Percentiles rank a stretch among this genome's conserved stretches.
Evolutionary conservation across 2,888 invertebrate genomes (phyloP).

Genomic region (Synergus japonicus): DNA sequence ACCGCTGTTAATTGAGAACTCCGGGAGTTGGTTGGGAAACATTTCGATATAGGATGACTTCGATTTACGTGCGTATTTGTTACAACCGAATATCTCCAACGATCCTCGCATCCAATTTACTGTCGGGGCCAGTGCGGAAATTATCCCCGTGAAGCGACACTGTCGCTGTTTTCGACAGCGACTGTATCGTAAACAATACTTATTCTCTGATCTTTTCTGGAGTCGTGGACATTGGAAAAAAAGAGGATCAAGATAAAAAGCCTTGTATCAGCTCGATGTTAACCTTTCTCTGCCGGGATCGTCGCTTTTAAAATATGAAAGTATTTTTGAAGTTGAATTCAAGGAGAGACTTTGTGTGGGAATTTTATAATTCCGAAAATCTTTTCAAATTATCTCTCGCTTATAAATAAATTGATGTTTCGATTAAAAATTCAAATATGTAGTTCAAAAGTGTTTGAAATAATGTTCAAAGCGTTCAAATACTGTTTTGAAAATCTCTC

Average conservation of each 20-base stretch:
- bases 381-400: not conserved
- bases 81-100: slow-evolving; percentile 8
- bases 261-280: not conserved
- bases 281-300: not conserved
- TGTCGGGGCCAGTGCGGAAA: not conserved
- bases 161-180: slow-evolving; percentile 36
- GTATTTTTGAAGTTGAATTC: slow-evolving; percentile 2
- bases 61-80: slow-evolving; percentile 28
- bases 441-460: no score
- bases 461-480: no score
- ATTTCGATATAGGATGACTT: slow-evolving; percentile 27
- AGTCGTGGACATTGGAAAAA: not conserved
- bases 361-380: not conserved
- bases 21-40: slow-evolving; percentile 25
- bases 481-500: no score
- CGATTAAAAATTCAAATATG: no score
- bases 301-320: not conserved
- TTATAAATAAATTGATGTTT: no score
- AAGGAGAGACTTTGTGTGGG: not conserved
- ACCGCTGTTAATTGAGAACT: slow-evolving; percentile 54
- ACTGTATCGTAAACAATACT: slow-evolving; percentile 29
- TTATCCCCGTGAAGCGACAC: slow-evolving; percentile 25
- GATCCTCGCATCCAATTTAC: slow-evolving; percentile 22
- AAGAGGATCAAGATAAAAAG: not conserved
- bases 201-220: slow-evolving; percentile 11